A percentile compares a stretch with the other conserved stretches of the same genome.
Evolutionary conservation across 2,797 vertebrate genomes (phyloP).

Genomic region (Emys orbicularis): DNA sequence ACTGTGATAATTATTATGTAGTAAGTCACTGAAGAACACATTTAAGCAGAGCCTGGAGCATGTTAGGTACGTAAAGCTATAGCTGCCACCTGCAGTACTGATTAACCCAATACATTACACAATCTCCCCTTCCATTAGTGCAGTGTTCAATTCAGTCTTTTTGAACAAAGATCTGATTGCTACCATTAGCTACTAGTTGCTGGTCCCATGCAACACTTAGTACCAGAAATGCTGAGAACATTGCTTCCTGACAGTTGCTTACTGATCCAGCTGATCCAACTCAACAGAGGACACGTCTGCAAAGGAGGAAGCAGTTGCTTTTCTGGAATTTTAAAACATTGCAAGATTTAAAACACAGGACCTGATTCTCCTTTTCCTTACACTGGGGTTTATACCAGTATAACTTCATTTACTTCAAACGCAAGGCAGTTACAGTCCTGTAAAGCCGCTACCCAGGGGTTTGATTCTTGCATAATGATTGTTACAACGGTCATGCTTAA

Average conservation of each 20-base stretch:
- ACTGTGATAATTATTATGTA: conserved; percentile 10
- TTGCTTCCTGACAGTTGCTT: conserved; percentile 24
- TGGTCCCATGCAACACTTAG: conserved; percentile 10
- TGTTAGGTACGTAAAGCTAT: background rate
- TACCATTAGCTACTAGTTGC: background rate
- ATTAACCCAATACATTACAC: conserved; percentile 15
- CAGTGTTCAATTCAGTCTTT: background rate
- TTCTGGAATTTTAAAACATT: conserved; percentile 38
- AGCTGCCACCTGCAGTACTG: background rate
- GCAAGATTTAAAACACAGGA: background rate
- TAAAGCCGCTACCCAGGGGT: background rate
- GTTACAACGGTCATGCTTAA: background rate
- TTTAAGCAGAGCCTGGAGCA: conserved; percentile 17
- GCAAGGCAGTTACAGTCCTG: background rate
- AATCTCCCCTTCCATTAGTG: background rate
- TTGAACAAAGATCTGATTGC: background rate
- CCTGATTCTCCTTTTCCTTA: background rate
- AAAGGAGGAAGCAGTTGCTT: conserved; percentile 27
- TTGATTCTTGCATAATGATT: background rate
- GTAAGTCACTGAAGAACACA: background rate
- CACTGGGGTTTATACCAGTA: background rate
- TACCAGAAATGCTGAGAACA: conserved; percentile 10
- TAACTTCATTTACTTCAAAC: background rate
- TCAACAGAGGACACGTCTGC: conserved; percentile 19
- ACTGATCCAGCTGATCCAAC: background rate